A percentile compares a stretch with the other conserved stretches of the same genome.
Evolutionary conservation across 2,113 vertebrate genomes (phyloP).

Genomic region (Notothenia rossii): DNA sequence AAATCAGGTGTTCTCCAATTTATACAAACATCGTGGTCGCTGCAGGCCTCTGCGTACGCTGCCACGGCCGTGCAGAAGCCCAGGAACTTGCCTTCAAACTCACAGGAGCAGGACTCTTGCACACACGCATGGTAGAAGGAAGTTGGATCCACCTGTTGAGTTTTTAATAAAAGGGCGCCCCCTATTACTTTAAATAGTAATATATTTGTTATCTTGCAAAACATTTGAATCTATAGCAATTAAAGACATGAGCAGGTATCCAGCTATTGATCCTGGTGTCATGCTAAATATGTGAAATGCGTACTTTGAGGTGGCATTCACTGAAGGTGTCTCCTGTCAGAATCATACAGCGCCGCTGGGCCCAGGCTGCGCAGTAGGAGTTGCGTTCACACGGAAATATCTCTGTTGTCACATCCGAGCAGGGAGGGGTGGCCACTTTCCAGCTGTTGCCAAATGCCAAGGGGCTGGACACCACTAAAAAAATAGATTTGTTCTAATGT

Average conservation of each 20-base stretch:
- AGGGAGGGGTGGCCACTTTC: slow-evolving; percentile 82
- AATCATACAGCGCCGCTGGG: slow-evolving; percentile 87
- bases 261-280: background rate
- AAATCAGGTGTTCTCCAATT: slow-evolving; percentile 88
- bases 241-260: background rate
- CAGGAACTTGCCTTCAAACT: slow-evolving; percentile 88
- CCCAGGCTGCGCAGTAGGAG: slow-evolving; percentile 88
- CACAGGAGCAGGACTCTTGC: slow-evolving; percentile 88
- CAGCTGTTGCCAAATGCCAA: slow-evolving; percentile 89
- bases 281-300: background rate
- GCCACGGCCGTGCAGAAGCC: slow-evolving; percentile 90
- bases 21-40: slow-evolving; percentile 81
- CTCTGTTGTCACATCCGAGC: slow-evolving; percentile 83
- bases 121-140: slow-evolving; percentile 86
- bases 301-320: slow-evolving; percentile 86
- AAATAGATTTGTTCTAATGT: background rate
- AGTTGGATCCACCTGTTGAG: slow-evolving; percentile 85
- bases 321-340: slow-evolving; percentile 82
- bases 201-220: background rate
- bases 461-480: slow-evolving; percentile 61
- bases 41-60: slow-evolving; percentile 88
- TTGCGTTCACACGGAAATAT: slow-evolving; percentile 87
- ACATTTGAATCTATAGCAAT: background rate
- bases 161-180: background rate
- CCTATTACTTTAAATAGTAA: background rate